phyloP scores from a whole-genome alignment of 2,888 invertebrate species.

The Microctonus hyperodae region DNA sequence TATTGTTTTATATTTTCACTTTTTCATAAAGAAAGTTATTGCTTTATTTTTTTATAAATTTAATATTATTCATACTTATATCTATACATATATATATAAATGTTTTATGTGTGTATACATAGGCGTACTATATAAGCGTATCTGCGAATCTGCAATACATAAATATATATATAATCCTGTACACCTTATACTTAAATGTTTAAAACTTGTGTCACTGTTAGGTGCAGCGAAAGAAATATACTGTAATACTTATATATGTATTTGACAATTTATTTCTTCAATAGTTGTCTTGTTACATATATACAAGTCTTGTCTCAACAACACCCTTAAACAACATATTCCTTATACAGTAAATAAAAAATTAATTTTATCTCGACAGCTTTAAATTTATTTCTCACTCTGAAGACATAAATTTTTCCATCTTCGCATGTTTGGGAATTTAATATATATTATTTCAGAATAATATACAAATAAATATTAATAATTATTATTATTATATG shows the following conservation, averaged over 20 bases:
- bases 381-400: too few species aligned
- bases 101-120: not conserved
- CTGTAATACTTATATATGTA: not conserved
- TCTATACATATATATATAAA: not conserved
- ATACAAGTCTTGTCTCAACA: not conserved
- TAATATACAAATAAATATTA: not conserved
- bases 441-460: not conserved
- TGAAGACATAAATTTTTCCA: too few species aligned
- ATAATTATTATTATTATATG: too few species aligned
- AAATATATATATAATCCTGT: not conserved
- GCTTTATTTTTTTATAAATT: too few species aligned
- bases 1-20: not conserved
- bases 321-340: not conserved
- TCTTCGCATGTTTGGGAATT: not conserved
- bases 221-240: not conserved
- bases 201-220: not conserved
- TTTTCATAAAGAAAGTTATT: too few species aligned
- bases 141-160: conserved; percentile 5
- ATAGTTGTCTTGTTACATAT: not conserved
- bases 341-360: too few species aligned
- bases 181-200: too few species aligned
- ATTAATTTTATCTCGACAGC: too few species aligned
- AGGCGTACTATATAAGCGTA: conserved; percentile 4
- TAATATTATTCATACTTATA: not conserved
- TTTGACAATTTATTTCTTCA: not conserved